phyloP scores from a whole-genome alignment of 2,888 invertebrate species.

The Ochropacha duplaris region DNA sequence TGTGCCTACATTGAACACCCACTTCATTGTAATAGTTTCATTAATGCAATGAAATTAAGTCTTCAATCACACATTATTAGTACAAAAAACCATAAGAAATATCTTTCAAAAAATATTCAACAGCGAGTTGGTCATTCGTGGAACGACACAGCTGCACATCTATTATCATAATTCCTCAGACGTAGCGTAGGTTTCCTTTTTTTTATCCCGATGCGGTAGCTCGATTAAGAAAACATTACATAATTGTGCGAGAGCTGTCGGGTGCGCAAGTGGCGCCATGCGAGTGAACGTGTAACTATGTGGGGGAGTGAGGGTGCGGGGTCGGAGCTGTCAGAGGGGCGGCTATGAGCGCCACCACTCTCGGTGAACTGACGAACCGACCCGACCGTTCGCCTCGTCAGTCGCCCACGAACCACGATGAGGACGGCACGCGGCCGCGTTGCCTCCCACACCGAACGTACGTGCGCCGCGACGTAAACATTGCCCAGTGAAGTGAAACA shows the following conservation, averaged over 20 bases:
- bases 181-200: conserved; percentile 50
- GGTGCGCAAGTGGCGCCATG: conserved; percentile 78
- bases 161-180: conserved; percentile 48
- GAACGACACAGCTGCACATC: conserved; percentile 32
- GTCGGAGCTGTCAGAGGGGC: conserved; percentile 56
- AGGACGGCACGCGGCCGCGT: conserved; percentile 66
- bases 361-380: conserved; percentile 57
- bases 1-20: not conserved
- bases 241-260: conserved; percentile 75
- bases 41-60: not conserved
- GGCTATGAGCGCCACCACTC: conserved; percentile 65
- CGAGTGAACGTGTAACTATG: conserved; percentile 76
- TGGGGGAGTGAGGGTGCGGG: conserved; percentile 61
- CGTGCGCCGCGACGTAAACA: conserved; percentile 77
- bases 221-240: conserved; percentile 81
- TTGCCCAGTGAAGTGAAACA: conserved; percentile 63
- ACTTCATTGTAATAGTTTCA: not conserved
- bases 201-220: conserved; percentile 65
- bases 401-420: conserved; percentile 74
- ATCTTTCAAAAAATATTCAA: conserved; percentile 38
- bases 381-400: conserved; percentile 56
- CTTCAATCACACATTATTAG: not conserved
- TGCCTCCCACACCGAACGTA: conserved; percentile 54
- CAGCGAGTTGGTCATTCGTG: conserved; percentile 31
- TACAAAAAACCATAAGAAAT: conserved; percentile 7